Evolutionary conservation across 2,113 vertebrate genomes (phyloP).

Genomic region (Neolamprologus devosi): DNA sequence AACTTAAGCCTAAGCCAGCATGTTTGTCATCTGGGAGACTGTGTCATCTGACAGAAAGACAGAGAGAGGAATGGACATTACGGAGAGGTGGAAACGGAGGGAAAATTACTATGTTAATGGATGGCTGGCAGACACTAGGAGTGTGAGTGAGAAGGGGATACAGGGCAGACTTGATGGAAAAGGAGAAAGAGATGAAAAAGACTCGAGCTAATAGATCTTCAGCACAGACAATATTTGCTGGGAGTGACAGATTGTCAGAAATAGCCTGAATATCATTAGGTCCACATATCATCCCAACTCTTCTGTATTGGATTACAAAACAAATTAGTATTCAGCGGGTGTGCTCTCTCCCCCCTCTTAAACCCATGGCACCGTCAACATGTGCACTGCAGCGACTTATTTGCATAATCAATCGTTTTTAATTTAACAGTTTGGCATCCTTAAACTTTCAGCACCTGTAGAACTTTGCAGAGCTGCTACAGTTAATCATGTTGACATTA

Average conservation of each 20-base stretch:
- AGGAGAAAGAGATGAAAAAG: neutral
- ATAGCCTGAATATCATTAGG: slow-evolving; percentile 14
- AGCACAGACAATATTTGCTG: slow-evolving; percentile 8
- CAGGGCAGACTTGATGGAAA: neutral
- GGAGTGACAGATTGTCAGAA: slow-evolving; percentile 15
- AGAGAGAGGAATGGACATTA: neutral
- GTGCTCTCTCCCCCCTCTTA: neutral
- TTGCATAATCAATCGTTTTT: slow-evolving; percentile 44
- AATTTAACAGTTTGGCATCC: neutral
- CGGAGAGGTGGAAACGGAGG: neutral
- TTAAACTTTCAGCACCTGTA: neutral
- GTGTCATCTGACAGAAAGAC: neutral
- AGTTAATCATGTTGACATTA: neutral
- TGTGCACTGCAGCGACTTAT: neutral
- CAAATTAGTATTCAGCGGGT: neutral
- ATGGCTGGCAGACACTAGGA: neutral
- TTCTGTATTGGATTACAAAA: neutral
- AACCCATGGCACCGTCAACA: neutral
- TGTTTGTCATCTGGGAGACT: neutral
- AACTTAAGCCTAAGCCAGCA: neutral
- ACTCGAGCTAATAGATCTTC: slow-evolving; percentile 11
- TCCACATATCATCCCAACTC: neutral
- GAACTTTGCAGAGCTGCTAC: neutral
- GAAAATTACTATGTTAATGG: slow-evolving; percentile 11
- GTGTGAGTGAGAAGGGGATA: neutral